Conservation (phyloP, 64 coral and sea anemone species). For the Dendronephthya gigantea region DNA sequence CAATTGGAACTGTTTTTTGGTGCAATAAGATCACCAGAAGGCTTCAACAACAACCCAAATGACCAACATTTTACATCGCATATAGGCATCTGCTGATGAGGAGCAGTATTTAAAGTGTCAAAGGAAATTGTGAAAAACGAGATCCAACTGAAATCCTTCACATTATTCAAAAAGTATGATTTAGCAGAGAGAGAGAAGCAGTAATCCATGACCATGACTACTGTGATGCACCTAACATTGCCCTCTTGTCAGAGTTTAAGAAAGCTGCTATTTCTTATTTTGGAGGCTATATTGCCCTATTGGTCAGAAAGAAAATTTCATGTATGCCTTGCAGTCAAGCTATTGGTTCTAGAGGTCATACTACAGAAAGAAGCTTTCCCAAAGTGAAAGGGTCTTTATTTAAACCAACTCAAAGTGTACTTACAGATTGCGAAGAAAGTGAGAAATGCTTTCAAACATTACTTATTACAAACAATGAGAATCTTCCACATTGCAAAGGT, state of each 20-base stretch:
- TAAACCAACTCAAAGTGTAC: neutral
- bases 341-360: neutral
- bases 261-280: neutral
- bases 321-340: neutral
- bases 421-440: neutral
- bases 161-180: too few species aligned
- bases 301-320: neutral
- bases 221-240: neutral
- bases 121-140: too few species aligned
- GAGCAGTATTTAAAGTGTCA: neutral
- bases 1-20: conserved; percentile 4
- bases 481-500: neutral
- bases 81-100: neutral
- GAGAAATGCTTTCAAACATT: neutral
- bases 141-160: too few species aligned
- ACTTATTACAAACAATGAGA: neutral
- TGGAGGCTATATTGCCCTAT: neutral
- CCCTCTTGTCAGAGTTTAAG: neutral
- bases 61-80: neutral
- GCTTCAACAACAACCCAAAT: neutral
- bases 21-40: neutral
- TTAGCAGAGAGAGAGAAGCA: too few species aligned
- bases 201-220: neutral
- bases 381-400: neutral
- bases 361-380: neutral